phyloP scores from a whole-genome alignment of 2,113 vertebrate species.

The Rhineura floridana region DNA sequence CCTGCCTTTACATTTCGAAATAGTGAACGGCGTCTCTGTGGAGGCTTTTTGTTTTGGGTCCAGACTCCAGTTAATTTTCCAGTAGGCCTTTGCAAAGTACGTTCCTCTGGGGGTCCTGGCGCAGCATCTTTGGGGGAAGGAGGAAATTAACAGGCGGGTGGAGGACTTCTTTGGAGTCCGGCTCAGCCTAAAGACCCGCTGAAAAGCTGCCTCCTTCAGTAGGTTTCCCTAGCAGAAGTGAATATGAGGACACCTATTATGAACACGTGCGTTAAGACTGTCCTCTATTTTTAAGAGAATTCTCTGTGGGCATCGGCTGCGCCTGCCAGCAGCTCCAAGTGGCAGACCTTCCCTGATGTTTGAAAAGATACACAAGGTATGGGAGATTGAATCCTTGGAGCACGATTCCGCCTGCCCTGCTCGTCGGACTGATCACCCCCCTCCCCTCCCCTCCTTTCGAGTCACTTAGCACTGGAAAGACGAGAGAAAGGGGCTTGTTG shows the following conservation, averaged over 20 bases:
- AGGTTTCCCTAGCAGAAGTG: slow-evolving; percentile 60
- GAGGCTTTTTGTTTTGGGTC: neutral
- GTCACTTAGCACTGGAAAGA: too few species aligned
- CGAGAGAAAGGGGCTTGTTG: neutral
- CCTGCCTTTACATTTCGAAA: neutral
- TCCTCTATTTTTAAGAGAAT: slow-evolving; percentile 49
- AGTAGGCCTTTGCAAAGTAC: neutral
- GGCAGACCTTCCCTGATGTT: slow-evolving; percentile 43
- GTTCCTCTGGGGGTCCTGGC: neutral
- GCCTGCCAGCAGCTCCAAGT: slow-evolving; percentile 36
- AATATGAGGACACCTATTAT: slow-evolving; percentile 57
- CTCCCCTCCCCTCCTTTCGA: too few species aligned
- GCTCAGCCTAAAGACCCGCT: slow-evolving; percentile 60
- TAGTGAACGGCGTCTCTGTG: neutral
- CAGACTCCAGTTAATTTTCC: neutral
- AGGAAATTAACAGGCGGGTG: slow-evolving; percentile 37
- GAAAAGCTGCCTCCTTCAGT: slow-evolving; percentile 45
- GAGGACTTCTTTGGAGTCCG: slow-evolving; percentile 44
- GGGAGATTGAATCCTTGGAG: neutral
- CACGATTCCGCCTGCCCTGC: neutral
- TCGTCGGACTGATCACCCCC: neutral
- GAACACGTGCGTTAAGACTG: slow-evolving; percentile 63
- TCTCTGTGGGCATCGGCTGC: slow-evolving; percentile 27
- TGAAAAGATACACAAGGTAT: slow-evolving; percentile 40
- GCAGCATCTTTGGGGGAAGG: slow-evolving; percentile 52